Evolutionary conservation across 23 tunicate species (phyloP).

Genomic region (Clavelina lepadiformis): DNA sequence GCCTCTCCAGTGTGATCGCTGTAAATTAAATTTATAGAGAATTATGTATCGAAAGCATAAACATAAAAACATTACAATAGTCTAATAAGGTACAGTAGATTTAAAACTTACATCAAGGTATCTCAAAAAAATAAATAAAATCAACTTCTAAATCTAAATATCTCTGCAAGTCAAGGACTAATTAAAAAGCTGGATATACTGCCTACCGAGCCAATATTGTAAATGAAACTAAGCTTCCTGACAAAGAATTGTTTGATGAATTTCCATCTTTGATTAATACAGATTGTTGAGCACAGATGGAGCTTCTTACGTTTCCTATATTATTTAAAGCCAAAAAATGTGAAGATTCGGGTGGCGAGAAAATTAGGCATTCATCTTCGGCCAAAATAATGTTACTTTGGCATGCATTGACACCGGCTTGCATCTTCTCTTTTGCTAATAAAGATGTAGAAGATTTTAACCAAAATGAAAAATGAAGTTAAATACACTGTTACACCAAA

Average conservation of each 20-base stretch:
- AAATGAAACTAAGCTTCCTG: conserved; percentile 34
- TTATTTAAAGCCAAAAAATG: conserved; percentile 6
- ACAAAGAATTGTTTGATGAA: conserved; percentile 24
- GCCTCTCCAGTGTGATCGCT: conserved; percentile 37
- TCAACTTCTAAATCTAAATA: too few relatives aligned
- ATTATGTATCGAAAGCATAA: too few relatives aligned
- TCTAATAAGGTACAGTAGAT: too few relatives aligned
- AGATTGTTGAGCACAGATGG: conserved; percentile 53
- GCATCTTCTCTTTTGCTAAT: conserved; percentile 60
- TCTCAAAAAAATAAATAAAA: too few relatives aligned
- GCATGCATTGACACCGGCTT: conserved; percentile 8
- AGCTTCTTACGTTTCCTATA: conserved; percentile 42
- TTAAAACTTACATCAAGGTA: too few relatives aligned
- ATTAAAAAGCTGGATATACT: background rate
- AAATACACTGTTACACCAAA: too few relatives aligned
- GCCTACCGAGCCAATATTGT: conserved; percentile 44
- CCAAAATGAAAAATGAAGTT: too few relatives aligned
- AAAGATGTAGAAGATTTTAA: background rate
- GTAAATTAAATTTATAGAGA: background rate
- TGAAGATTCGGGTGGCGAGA: conserved; percentile 43
- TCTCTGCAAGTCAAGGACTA: too few relatives aligned
- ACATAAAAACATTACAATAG: too few relatives aligned
- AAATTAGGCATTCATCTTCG: conserved; percentile 57
- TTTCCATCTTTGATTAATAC: conserved; percentile 32
- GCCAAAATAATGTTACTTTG: conserved; percentile 16